Percentiles rank a stretch among this genome's conserved stretches.
phyloP scores from a whole-genome alignment of 2,113 vertebrate species.

The Sapayoa aenigma region DNA sequence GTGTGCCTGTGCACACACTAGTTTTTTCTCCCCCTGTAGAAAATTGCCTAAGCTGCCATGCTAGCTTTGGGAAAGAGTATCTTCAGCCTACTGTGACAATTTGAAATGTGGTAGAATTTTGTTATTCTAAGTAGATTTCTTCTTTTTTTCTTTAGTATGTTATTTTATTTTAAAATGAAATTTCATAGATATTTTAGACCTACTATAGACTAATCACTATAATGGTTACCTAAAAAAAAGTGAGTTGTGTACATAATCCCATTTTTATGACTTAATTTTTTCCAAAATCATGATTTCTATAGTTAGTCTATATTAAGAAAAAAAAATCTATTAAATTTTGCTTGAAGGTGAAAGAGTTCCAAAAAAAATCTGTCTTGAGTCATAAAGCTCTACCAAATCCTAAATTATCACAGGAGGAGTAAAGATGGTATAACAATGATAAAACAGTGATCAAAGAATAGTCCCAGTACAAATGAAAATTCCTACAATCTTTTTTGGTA shows the following conservation, averaged over 20 bases:
- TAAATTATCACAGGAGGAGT: slow-evolving; percentile 22
- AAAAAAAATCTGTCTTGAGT: background rate
- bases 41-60: background rate
- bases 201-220: background rate
- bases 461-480: background rate
- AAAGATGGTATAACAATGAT: slow-evolving; percentile 1
- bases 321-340: background rate
- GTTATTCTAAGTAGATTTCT: background rate
- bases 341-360: background rate
- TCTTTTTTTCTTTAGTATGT: background rate
- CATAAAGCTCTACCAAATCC: background rate
- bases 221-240: background rate
- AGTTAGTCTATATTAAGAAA: background rate
- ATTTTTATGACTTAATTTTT: background rate
- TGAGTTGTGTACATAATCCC: background rate
- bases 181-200: background rate
- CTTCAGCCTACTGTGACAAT: background rate
- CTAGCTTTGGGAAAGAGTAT: background rate
- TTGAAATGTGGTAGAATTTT: background rate
- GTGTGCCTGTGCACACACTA: rapidly evolving
- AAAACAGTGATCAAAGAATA: background rate
- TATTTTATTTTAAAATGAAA: background rate
- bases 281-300: background rate
- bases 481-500: background rate
- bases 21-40: background rate